Evolutionary conservation across 2,888 invertebrate genomes (phyloP), one percentile per base, ranked within the genome.

Genomic region (Nemotelus pantherinus): DNA sequence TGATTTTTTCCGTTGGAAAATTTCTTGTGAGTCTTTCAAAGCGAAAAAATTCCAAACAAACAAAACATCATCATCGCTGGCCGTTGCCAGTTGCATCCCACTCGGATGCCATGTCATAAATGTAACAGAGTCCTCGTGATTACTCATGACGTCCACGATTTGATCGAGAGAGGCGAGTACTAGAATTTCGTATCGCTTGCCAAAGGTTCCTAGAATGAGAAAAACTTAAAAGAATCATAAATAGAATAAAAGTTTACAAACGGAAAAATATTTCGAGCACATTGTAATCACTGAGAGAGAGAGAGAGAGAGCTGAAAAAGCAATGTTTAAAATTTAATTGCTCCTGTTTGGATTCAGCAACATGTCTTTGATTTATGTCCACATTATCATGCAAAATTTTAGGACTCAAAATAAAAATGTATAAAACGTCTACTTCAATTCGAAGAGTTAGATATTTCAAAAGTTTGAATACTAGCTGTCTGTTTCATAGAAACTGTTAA

Each of bases 11-110:
- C 25, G 25, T 3, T 4, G 63, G 25, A 39, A 63, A 55, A 53
- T 39, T 55, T 55, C 10, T 43, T 9, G 25, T 55, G 65, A 65
- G 45, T 65, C 65, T 10, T 55, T 71, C n/a, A 57, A 2, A n/a
- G 60, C 50, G 53, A 85, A 83, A 82, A 87, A 88, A 78, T 87
- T 84, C 88, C 88, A 88, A 71, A 88, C 83, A 3, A 86, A 85
- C 9, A 88, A 81, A 44, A 86, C 85, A 74, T 88, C 87, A 78
- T 88, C 88, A 9, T 85, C 82, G 10, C 87, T 86, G 53, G 85
- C 86, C 2, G 87, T 86, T 3, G 86, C 87, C 78, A 85, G 80
- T 81, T 83, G 83, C 43, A 81, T 83, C 2, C 85, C 85, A 82
- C 84, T 84, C 2, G 86, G 85, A 80, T 83, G 85, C 86, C 85